These are phyloP conservation scores for Porites rus DNA, from an alignment of 92 coral and sea anemone species.

Conservation along the genomic window DNA sequence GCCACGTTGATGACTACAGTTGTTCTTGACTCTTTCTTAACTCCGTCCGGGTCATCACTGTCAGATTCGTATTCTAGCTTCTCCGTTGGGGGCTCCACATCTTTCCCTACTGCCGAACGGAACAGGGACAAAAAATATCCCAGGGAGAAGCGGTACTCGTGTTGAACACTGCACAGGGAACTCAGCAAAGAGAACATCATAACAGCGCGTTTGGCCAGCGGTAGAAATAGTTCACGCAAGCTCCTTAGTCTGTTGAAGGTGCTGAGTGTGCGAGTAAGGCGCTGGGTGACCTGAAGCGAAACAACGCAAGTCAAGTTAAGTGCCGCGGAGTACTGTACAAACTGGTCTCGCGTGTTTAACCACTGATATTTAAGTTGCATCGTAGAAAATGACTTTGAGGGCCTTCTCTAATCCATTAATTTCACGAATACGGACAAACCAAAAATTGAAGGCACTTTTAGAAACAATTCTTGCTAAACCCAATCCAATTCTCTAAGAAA, in stretches of 20 bases:
- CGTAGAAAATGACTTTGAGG: too few relatives aligned
- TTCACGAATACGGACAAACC: too few relatives aligned
- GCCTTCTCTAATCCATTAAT: too few relatives aligned
- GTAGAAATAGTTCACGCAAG: constrained; percentile 81
- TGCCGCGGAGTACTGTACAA: neutral
- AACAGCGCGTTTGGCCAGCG: constrained; percentile 88
- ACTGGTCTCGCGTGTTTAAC: neutral
- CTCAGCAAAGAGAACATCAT: constrained; percentile 83
- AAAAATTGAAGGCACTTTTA: too few relatives aligned
- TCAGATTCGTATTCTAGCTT: constrained; percentile 83
- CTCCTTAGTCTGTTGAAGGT: constrained; percentile 83
- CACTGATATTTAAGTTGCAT: too few relatives aligned
- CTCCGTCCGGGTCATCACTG: constrained; percentile 43
- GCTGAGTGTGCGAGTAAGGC: constrained; percentile 80
- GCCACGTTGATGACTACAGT: constrained; percentile 67
- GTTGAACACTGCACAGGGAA: constrained; percentile 85
- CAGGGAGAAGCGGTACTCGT: constrained; percentile 95
- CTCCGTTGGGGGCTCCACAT: constrained; percentile 62
- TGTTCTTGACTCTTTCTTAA: constrained; percentile 42
- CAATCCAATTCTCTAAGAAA: too few relatives aligned
- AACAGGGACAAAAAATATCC: constrained; percentile 87
- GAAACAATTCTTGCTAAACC: too few relatives aligned
- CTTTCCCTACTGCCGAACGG: constrained; percentile 85
- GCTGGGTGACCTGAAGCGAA: constrained; percentile 79
- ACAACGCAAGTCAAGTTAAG: neutral